phyloP scores from a whole-genome alignment of 2,888 invertebrate species.

The Drosophila lutescens region DNA sequence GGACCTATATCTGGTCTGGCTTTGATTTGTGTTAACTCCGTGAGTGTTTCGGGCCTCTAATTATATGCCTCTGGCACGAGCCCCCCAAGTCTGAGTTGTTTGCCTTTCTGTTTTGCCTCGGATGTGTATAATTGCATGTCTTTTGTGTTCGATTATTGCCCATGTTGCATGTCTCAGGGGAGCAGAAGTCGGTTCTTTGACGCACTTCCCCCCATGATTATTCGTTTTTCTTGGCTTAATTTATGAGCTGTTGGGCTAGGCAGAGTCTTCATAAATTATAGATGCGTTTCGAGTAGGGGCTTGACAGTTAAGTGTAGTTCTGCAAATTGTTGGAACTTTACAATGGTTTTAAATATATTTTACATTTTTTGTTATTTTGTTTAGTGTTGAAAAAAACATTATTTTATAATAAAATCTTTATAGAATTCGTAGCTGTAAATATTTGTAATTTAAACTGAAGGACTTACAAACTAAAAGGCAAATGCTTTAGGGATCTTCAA shows the following conservation, averaged over 20 bases:
- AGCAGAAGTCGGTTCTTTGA: conserved; percentile 25
- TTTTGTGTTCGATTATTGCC: conserved; percentile 17
- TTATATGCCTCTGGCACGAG: conserved; percentile 38
- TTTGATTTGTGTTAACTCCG: conserved; percentile 37
- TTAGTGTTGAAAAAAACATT: no score
- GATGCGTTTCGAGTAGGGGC: conserved; percentile 7
- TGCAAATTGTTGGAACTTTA: neutral
- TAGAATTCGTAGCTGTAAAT: no score
- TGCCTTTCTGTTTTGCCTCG: conserved; percentile 1
- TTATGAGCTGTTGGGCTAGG: conserved; percentile 16
- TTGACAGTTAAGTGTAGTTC: neutral
- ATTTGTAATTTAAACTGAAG: no score
- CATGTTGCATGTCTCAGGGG: conserved; percentile 40
- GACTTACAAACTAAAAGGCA: no score
- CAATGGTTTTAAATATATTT: neutral
- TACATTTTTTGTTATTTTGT: neutral
- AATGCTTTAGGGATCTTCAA: no score
- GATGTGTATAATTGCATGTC: conserved; percentile 40
- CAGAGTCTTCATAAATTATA: conserved; percentile 11
- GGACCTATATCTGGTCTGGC: conserved; percentile 16
- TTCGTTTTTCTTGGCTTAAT: conserved; percentile 22
- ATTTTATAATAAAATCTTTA: no score
- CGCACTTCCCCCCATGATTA: conserved; percentile 27
- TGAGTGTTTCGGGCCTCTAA: conserved; percentile 33
- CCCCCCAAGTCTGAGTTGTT: conserved; percentile 24